Evolutionary conservation across 2,113 vertebrate genomes (phyloP).

Genomic region (Upupa epops): DNA sequence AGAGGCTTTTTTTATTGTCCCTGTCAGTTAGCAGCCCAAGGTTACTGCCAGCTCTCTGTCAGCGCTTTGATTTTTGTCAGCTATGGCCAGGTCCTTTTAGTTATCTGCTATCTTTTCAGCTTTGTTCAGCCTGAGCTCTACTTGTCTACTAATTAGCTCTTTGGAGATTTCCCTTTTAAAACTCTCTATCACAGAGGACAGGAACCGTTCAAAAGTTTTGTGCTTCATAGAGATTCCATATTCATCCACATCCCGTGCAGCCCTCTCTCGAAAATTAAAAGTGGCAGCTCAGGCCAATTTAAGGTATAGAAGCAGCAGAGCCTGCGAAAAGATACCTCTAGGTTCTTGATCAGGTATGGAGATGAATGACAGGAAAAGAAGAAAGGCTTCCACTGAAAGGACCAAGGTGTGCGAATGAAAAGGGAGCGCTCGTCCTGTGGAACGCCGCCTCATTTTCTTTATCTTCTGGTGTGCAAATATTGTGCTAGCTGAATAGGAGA

Average conservation of each 20-base stretch:
- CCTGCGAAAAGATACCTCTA: constrained; percentile 67
- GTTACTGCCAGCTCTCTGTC: constrained; percentile 91
- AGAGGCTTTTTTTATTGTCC: constrained; percentile 85
- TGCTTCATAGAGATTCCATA: constrained; percentile 87
- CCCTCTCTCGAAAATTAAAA: constrained; percentile 84
- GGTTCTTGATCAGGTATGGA: constrained; percentile 81
- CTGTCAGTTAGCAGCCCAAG: constrained; percentile 92
- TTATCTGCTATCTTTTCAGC: constrained; percentile 88
- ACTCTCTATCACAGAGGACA: constrained; percentile 88
- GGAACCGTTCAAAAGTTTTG: constrained; percentile 87
- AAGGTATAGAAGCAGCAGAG: constrained; percentile 74
- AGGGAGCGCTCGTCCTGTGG: constrained; percentile 76
- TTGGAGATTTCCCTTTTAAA: constrained; percentile 98
- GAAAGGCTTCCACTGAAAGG: constrained; percentile 60
- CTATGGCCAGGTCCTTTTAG: constrained; percentile 90
- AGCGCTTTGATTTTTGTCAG: constrained; percentile 91
- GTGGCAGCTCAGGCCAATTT: constrained; percentile 85
- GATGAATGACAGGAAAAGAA: constrained; percentile 73
- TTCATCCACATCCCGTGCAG: constrained; percentile 79
- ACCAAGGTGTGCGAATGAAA: constrained; percentile 72
- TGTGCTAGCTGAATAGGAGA: constrained; percentile 99
- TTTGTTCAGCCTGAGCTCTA: constrained; percentile 93
- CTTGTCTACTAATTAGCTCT: constrained; percentile 99
- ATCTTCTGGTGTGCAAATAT: constrained; percentile 99
- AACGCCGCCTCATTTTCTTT: constrained; percentile 92